Base-by-base conservation (phyloP, 92 coral and sea anemone genomes). In the Phymanthus crucifer region DNA sequence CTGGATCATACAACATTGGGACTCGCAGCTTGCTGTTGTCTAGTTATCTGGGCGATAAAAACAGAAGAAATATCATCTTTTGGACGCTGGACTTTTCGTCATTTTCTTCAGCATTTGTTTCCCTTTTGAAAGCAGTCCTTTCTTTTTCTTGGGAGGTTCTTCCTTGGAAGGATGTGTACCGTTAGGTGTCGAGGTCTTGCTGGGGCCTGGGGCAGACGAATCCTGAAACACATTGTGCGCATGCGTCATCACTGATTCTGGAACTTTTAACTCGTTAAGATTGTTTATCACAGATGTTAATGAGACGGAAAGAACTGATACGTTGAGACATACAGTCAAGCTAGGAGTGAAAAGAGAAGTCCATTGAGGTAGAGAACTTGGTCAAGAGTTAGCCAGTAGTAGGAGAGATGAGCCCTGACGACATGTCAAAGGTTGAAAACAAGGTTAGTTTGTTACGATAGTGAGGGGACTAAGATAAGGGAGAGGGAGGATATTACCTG, bases 101-200 rank as follows among this genome's bases (percentile, higher is more conserved):
- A 92, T 92, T 83, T 96, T 96, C 85, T 96, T 96, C 54, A 96
- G 86, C 88, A 96, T 89, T 74, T 89, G 91, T 50, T 89, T 96
- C 43, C 99, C 99, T 73, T 96, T 96, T 32, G 99, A 94, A 34
- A 96, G 84, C 21, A 96, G 79, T 4, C 97, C 97, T 70, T 91
- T 96, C 78, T 89, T 93, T 80, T 93, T 96, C 83, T 96, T 96
- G 31, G 89, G 89, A 29, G 87, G 76, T 40, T 89, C 90, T 66
- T 89, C 92, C 27, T 84, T 82, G 31, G 83, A 57, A 78, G 69
- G 76, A 16, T 82, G 78, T 1, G 90, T 80, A 32, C 95, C 95
- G 80, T 90, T 95, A 1, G 88, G 74, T 45, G 91, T 84, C 61
- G 50, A 70, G 40, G 78, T 73, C 84, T 89, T 92, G 31, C 91